Conservation (phyloP, 2,888 invertebrate genomes). For the Phyllotreta striolata region DNA sequence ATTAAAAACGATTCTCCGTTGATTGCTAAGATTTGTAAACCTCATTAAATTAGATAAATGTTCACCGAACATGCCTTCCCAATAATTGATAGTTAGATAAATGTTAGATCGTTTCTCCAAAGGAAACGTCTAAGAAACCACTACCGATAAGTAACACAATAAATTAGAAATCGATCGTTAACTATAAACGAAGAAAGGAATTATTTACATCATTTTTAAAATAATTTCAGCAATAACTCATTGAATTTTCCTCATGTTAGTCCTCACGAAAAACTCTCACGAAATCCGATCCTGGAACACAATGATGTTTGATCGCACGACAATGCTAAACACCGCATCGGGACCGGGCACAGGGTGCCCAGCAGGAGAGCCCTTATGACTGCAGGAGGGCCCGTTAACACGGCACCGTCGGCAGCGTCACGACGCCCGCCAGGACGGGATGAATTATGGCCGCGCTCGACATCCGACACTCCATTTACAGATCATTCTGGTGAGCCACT, state of each 20-base stretch:
- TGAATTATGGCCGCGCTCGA: conserved; percentile 65
- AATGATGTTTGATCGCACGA: conserved; percentile 40
- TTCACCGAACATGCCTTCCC: not conserved
- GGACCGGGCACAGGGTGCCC: conserved; percentile 50
- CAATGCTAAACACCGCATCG: conserved; percentile 54
- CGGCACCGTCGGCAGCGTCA: conserved; percentile 48
- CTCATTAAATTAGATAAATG: no score
- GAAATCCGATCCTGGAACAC: conserved; percentile 18
- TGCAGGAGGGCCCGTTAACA: conserved; percentile 54
- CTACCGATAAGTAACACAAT: conserved; percentile 55
- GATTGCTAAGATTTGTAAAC: no score
- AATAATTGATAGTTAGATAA: conserved; percentile 25
- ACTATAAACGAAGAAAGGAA: no score
- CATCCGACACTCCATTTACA: conserved; percentile 67
- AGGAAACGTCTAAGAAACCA: conserved; percentile 28
- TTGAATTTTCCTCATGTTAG: not conserved
- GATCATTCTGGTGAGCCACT: conserved; percentile 66
- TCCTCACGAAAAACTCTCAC: not conserved
- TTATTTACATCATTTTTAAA: no score
- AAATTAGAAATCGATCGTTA: conserved; percentile 58
- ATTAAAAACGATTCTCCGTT: not conserved
- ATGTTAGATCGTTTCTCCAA: conserved; percentile 16
- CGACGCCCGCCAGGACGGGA: conserved; percentile 42
- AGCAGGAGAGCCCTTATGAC: conserved; percentile 56
- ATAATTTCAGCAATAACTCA: no score